Evolutionary conservation across 2,797 vertebrate genomes (phyloP).

Genomic region (Natrix natrix): DNA sequence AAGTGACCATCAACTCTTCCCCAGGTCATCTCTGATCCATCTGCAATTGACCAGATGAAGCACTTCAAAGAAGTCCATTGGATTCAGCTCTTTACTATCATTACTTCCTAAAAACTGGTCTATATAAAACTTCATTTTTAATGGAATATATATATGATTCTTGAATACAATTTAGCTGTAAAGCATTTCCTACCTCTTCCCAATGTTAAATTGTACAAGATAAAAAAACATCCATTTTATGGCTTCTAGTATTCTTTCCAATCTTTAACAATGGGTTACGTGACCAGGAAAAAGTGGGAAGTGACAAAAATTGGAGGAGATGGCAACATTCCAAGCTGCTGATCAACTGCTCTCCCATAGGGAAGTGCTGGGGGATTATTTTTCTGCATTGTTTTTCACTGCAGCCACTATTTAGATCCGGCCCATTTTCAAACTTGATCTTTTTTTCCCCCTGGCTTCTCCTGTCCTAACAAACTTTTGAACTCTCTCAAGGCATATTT

Average conservation of each 20-base stretch:
- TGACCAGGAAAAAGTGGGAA: neutral
- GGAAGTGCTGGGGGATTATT: neutral
- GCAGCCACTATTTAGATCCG: neutral
- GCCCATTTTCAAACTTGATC: neutral
- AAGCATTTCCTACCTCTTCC: neutral
- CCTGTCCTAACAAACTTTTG: constrained; percentile 1
- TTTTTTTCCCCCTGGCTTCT: fast-evolving
- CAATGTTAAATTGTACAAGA: neutral
- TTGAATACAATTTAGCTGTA: neutral
- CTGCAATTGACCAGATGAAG: neutral
- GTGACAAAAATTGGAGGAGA: neutral
- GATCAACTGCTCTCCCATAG: neutral
- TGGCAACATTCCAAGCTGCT: neutral
- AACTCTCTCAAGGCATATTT: neutral
- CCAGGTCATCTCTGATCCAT: neutral
- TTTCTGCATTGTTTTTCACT: neutral
- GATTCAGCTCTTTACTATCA: neutral
- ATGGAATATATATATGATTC: neutral
- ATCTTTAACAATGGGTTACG: neutral
- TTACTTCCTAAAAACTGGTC: neutral
- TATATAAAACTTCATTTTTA: neutral
- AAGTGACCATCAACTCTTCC: neutral
- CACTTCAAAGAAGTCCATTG: neutral
- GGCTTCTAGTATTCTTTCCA: neutral
- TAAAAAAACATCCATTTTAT: neutral